Evolutionary conservation across 2,888 invertebrate species (phyloP).

Genomic region (Meganola albula): DNA sequence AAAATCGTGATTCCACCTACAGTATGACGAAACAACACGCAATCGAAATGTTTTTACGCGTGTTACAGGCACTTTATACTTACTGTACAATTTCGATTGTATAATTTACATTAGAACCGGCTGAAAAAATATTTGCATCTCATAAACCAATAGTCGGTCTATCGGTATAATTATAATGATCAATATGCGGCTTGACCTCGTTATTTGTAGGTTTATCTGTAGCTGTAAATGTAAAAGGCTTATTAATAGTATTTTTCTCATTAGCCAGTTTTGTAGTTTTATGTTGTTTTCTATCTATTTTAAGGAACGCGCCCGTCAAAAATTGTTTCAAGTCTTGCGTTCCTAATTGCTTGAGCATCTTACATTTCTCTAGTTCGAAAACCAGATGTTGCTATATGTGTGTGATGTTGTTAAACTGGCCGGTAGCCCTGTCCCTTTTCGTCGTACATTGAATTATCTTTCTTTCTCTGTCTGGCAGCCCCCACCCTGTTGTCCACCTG

Average conservation of each 20-base stretch:
- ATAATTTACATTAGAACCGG: conserved; percentile 34
- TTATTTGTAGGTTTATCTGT: conserved; percentile 28
- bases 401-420: conserved; percentile 52
- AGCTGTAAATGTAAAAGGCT: conserved; percentile 20
- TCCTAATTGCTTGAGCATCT: conserved; percentile 48
- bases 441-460: conserved; percentile 43
- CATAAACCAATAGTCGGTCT: conserved; percentile 34
- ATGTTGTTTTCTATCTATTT: neutral
- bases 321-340: conserved; percentile 32
- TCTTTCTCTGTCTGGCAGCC: conserved; percentile 46
- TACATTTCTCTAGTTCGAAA: conserved; percentile 59
- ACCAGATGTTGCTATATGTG: conserved; percentile 53
- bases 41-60: conserved; percentile 17
- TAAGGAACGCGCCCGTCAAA: neutral
- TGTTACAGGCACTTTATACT: conserved; percentile 19
- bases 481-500: conserved; percentile 57
- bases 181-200: conserved; percentile 32
- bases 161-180: conserved; percentile 46
- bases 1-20: conserved; percentile 50
- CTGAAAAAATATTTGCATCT: conserved; percentile 46
- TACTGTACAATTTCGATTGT: conserved; percentile 22
- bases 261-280: neutral
- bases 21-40: conserved; percentile 33
- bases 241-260: conserved; percentile 6
- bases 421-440: conserved; percentile 52